A percentile compares a stretch with the other conserved stretches of the same genome.
Evolutionary conservation across 2,797 vertebrate species (phyloP).

Genomic region (Oreochromis mossambicus): DNA sequence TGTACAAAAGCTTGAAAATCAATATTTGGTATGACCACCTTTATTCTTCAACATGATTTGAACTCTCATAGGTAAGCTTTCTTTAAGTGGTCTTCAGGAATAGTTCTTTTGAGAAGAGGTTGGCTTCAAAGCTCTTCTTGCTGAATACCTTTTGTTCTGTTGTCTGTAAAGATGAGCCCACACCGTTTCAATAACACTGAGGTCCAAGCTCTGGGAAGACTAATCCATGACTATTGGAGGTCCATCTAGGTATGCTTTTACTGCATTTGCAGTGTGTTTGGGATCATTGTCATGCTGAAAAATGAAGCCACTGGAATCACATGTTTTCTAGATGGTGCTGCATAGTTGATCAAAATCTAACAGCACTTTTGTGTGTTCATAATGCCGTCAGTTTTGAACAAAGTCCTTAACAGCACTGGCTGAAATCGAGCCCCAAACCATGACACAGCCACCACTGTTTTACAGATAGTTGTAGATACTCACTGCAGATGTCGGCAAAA

Average conservation of each 20-base stretch:
- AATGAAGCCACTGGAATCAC: not conserved
- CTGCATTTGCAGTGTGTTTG: not conserved
- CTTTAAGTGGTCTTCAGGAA: not conserved
- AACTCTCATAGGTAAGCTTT: not conserved
- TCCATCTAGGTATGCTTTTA: not conserved
- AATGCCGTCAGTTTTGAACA: not conserved
- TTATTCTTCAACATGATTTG: not conserved
- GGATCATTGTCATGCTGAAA: not conserved
- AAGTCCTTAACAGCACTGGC: not conserved
- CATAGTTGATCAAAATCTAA: fast-evolving
- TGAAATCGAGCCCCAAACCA: not conserved
- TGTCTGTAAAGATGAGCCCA: not conserved
- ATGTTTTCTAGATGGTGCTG: not conserved
- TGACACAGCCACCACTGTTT: not conserved
- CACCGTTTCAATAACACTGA: not conserved
- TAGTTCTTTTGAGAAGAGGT: not conserved
- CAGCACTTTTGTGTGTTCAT: not conserved
- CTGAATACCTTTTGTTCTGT: not conserved
- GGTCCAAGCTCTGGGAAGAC: not conserved
- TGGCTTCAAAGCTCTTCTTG: not conserved
- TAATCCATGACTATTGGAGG: not conserved
- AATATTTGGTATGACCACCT: not conserved
- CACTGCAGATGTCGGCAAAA: not conserved
- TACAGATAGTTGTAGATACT: not conserved
- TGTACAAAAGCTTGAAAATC: not conserved